These are phyloP conservation scores for Carollia perspicillata DNA, from an alignment of 2,113 vertebrate species.

Conservation along the genomic window DNA sequence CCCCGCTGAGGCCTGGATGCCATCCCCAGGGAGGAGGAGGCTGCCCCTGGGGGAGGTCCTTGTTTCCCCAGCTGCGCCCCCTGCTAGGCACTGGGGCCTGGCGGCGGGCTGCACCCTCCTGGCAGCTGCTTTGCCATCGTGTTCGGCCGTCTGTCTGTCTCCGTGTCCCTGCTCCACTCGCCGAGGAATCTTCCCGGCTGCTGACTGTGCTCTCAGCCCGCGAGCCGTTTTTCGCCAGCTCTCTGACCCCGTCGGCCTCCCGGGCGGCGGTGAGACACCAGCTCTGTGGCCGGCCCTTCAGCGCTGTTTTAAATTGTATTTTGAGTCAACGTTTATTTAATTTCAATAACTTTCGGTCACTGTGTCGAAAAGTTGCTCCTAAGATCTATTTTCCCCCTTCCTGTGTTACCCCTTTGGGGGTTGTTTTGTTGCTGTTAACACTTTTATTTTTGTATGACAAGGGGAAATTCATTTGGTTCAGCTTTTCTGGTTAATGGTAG, in stretches of 20 bases:
- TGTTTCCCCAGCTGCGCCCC: no score
- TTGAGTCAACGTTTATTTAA: not conserved
- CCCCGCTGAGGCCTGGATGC: no score
- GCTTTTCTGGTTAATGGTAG: not conserved
- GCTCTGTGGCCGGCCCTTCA: not conserved
- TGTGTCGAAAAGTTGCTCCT: not conserved
- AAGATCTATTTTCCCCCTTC: not conserved
- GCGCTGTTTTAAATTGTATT: not conserved
- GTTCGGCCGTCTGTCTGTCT: no score
- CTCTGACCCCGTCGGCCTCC: not conserved
- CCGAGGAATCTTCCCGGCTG: no score
- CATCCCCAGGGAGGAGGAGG: no score
- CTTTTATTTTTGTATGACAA: not conserved
- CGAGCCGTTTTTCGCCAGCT: not conserved
- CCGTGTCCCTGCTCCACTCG: no score
- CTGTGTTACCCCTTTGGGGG: not conserved
- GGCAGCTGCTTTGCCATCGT: no score
- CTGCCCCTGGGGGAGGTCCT: no score
- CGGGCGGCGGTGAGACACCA: not conserved
- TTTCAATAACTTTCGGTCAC: not conserved
- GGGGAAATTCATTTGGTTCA: not conserved
- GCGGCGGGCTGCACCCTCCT: no score
- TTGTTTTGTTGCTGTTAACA: not conserved
- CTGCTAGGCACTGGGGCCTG: no score
- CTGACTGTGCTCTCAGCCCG: no score